A percentile compares a stretch with the other conserved stretches of the same genome.
Conservation (phyloP, 2,888 invertebrate species). For the Folsomia manolachei region DNA sequence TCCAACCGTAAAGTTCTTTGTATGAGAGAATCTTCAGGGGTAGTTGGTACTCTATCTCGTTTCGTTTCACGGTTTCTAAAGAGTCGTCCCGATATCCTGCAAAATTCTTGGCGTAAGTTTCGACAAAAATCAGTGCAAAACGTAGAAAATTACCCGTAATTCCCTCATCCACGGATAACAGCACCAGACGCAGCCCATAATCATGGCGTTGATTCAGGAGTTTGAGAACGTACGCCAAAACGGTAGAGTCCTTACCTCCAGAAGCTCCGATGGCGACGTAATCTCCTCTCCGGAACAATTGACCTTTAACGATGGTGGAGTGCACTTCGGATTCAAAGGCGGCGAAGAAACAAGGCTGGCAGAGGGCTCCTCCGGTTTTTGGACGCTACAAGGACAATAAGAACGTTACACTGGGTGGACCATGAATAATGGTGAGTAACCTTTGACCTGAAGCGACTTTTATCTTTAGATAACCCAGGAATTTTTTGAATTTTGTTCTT, state of each 20-base stretch:
- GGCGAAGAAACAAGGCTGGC: conserved; percentile 89
- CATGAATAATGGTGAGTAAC: conserved; percentile 3
- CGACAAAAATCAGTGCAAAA: not conserved
- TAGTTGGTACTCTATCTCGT: conserved; percentile 88
- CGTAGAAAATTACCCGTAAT: conserved; percentile 68
- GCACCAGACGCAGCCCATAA: conserved; percentile 82
- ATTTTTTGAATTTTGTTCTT: not conserved
- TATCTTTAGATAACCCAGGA: not conserved
- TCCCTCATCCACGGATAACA: conserved; percentile 97
- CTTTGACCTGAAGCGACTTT: not conserved
- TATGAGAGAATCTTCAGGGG: conserved; percentile 93
- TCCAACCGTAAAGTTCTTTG: conserved; percentile 97
- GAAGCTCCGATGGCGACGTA: conserved; percentile 91
- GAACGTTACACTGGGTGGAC: conserved; percentile 12
- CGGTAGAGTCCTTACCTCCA: conserved; percentile 96
- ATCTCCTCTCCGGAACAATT: conserved; percentile 77
- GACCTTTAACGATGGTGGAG: conserved; percentile 76
- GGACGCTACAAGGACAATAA: conserved; percentile 66
- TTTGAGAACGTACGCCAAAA: conserved; percentile 89
- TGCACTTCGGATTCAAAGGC: conserved; percentile 95
- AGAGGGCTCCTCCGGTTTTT: conserved; percentile 85
- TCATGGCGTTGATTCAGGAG: conserved; percentile 82
- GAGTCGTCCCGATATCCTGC: conserved; percentile 91
- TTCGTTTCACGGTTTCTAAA: conserved; percentile 91
- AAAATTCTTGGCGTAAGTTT: no score